phyloP scores from a whole-genome alignment of 2,888 invertebrate species.

The Anaspis maculata region DNA sequence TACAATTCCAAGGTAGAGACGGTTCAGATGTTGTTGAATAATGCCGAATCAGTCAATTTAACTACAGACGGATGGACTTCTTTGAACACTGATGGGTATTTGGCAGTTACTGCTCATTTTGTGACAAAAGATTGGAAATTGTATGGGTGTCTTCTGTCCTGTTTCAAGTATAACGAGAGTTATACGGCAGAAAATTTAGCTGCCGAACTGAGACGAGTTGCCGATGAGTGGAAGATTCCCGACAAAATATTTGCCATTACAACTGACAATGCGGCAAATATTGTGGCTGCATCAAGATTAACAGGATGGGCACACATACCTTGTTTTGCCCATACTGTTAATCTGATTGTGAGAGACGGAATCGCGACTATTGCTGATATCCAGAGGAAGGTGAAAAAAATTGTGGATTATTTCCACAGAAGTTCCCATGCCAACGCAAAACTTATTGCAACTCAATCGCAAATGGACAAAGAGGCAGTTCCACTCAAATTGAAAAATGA shows the following conservation, averaged over 20 bases:
- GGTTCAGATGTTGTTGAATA: background rate
- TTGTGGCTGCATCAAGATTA: slow-evolving; percentile 19
- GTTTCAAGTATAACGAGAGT: slow-evolving; percentile 13
- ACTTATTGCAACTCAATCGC: slow-evolving; percentile 27
- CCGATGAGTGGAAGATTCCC: slow-evolving; percentile 21
- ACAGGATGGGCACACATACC: slow-evolving; percentile 20
- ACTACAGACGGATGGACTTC: slow-evolving; percentile 26
- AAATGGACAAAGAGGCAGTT: slow-evolving; percentile 4
- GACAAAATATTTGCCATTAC: slow-evolving; percentile 25
- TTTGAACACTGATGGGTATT: slow-evolving; percentile 21
- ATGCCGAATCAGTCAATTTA: background rate
- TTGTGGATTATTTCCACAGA: slow-evolving; percentile 22
- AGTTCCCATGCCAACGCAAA: slow-evolving; percentile 19
- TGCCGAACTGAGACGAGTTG: slow-evolving; percentile 15
- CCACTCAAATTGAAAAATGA: slow-evolving; percentile 14
- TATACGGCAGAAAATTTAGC: slow-evolving; percentile 26
- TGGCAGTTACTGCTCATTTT: slow-evolving; percentile 25
- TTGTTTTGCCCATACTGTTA: slow-evolving; percentile 26
- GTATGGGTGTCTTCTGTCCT: slow-evolving; percentile 19
- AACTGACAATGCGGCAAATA: slow-evolving; percentile 27
- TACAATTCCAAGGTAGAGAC: background rate
- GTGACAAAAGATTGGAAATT: slow-evolving; percentile 20
- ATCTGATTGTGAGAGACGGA: slow-evolving; percentile 19
- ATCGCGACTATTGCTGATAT: slow-evolving; percentile 3
- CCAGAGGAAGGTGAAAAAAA: slow-evolving; percentile 13